Evolutionary conservation across 2,113 vertebrate species (phyloP).

Genomic region (Colossoma macropomum): DNA sequence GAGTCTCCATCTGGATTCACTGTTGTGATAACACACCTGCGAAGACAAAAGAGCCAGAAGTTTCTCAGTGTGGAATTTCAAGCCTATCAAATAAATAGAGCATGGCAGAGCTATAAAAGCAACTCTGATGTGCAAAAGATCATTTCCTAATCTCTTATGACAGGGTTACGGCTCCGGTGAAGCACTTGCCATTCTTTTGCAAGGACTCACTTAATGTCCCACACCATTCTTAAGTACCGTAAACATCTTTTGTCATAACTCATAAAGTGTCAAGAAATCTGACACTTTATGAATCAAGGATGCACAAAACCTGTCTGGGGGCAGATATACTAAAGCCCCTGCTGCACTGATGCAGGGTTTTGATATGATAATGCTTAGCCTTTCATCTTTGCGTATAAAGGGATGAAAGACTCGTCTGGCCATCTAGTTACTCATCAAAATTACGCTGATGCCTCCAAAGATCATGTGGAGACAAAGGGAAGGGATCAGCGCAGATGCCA

Average conservation of each 20-base stretch:
- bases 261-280: slow-evolving; percentile 32
- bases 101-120: background rate
- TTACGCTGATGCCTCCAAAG: slow-evolving; percentile 67
- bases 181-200: background rate
- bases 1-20: slow-evolving; percentile 90
- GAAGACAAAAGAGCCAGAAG: slow-evolving; percentile 49
- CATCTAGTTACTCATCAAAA: slow-evolving; percentile 66
- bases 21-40: slow-evolving; percentile 84
- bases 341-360: slow-evolving; percentile 43
- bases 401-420: slow-evolving; percentile 70
- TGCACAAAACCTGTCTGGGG: slow-evolving; percentile 51
- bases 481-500: slow-evolving; percentile 65
- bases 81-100: slow-evolving; percentile 12
- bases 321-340: slow-evolving; percentile 21
- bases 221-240: background rate
- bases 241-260: slow-evolving; percentile 6
- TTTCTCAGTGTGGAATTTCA: slow-evolving; percentile 24
- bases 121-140: background rate
- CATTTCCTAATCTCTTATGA: slow-evolving; percentile 13
- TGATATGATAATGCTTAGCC: slow-evolving; percentile 51
- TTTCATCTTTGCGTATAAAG: slow-evolving; percentile 65
- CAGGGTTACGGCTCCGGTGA: background rate
- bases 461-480: slow-evolving; percentile 68
- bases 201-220: slow-evolving; percentile 10
- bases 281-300: slow-evolving; percentile 54